Evolutionary conservation across 2,113 vertebrate genomes (phyloP).

Genomic region (Trematocara nigrifrons): DNA sequence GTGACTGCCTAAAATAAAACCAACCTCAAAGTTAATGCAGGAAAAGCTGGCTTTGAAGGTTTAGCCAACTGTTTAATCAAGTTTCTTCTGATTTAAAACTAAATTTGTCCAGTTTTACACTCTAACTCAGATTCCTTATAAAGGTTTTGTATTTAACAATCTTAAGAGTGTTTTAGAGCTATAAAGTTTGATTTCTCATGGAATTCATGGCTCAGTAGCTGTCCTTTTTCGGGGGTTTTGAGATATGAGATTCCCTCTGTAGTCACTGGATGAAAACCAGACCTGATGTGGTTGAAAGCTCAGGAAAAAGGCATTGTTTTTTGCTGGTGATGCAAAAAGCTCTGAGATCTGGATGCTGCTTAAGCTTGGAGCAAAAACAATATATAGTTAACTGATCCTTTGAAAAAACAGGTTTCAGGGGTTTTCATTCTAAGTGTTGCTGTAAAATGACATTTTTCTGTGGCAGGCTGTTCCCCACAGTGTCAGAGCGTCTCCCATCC

Average conservation of each 20-base stretch:
- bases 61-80: neutral
- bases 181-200: neutral
- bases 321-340: neutral
- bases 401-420: neutral
- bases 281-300: neutral
- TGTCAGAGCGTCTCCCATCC: neutral
- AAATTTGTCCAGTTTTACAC: neutral
- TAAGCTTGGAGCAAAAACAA: neutral
- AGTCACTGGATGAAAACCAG: neutral
- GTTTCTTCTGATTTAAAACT: neutral
- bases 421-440: neutral
- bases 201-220: neutral
- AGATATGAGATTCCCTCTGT: neutral
- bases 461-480: neutral
- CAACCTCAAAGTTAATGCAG: neutral
- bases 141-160: neutral
- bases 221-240: neutral
- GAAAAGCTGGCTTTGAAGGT: neutral
- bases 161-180: neutral
- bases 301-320: neutral
- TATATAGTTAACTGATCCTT: neutral
- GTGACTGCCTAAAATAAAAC: neutral
- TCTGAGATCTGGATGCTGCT: neutral
- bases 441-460: neutral
- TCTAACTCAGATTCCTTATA: neutral